Percentiles rank a stretch among this genome's conserved stretches.
phyloP scores from a whole-genome alignment of 2,888 invertebrate genomes.

The Platycheirus rosarum region DNA sequence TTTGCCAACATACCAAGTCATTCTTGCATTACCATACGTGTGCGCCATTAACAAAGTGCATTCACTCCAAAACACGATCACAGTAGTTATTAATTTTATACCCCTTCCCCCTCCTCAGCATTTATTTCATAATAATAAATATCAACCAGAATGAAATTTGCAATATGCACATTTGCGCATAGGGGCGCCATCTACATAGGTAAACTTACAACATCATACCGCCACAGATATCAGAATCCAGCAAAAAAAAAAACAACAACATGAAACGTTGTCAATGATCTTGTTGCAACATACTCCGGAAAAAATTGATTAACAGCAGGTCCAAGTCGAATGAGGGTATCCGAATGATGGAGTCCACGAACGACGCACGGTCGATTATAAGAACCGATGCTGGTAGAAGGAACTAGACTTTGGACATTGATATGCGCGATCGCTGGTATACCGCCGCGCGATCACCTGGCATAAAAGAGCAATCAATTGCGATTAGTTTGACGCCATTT shows the following conservation, averaged over 20 bases:
- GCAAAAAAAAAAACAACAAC: not conserved
- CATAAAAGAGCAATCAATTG: constrained; percentile 71
- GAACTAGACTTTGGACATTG: constrained; percentile 54
- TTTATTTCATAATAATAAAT: not conserved
- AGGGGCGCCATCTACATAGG: constrained; percentile 49
- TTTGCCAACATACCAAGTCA: no score
- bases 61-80: constrained; percentile 33
- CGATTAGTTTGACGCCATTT: constrained; percentile 63
- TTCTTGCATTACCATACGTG: not conserved
- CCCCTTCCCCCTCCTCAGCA: constrained; percentile 2
- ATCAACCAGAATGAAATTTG: constrained; percentile 37
- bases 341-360: constrained; percentile 13
- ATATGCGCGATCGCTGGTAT: constrained; percentile 62
- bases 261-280: constrained; percentile 65
- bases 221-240: constrained; percentile 21
- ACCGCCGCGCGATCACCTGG: constrained; percentile 66
- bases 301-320: constrained; percentile 61
- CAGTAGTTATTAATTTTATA: constrained; percentile 16
- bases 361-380: constrained; percentile 13
- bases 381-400: constrained; percentile 15
- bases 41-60: not conserved
- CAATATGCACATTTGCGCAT: constrained; percentile 63
- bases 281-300: constrained; percentile 54
- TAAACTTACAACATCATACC: constrained; percentile 8
- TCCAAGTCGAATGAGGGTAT: constrained; percentile 65